Evolutionary conservation across 2,113 vertebrate genomes (phyloP).

Genomic region (Sigmodon hispidus): DNA sequence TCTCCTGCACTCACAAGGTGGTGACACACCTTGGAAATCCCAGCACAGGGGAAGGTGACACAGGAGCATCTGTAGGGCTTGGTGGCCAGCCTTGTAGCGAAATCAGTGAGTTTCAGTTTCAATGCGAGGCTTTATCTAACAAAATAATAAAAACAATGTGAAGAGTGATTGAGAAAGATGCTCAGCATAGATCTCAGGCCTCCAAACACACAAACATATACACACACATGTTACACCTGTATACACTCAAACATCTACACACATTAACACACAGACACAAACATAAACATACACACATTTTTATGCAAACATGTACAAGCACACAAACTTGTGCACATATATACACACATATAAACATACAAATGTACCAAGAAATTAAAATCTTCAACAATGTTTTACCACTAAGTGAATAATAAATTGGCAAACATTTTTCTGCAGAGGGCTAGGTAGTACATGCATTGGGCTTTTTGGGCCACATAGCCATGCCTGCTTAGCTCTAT

Average conservation of each 20-base stretch:
- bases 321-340: background rate
- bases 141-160: background rate
- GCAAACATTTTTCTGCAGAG: background rate
- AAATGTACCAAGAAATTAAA: background rate
- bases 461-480: background rate
- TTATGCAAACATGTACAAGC: background rate
- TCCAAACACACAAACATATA: background rate
- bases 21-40: background rate
- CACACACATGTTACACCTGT: background rate
- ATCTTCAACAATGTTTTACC: background rate
- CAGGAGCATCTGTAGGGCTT: background rate
- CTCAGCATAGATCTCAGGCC: background rate
- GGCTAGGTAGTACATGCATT: background rate
- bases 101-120: background rate
- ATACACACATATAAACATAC: background rate
- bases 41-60: accelerated
- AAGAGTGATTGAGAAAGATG: background rate
- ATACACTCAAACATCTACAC: background rate
- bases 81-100: background rate
- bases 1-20: background rate
- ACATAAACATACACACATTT: background rate
- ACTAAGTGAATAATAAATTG: background rate
- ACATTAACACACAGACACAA: background rate
- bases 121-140: background rate
- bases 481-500: background rate